phyloP scores from a whole-genome alignment of 2,797 vertebrate species.

The Pteronotus mesoamericanus region DNA sequence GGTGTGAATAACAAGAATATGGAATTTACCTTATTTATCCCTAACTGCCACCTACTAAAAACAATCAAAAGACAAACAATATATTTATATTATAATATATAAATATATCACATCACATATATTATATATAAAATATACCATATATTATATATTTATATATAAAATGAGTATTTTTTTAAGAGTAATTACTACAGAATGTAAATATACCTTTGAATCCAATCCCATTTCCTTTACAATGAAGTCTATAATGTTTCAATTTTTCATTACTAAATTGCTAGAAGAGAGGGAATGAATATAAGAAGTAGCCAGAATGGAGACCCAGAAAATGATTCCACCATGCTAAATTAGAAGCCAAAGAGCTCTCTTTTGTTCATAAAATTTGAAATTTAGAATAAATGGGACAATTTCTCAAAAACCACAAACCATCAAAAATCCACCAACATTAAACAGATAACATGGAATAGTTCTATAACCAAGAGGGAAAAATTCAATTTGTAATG shows the following conservation, averaged over 20 bases:
- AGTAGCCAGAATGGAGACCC: neutral
- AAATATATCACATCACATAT: too few species aligned
- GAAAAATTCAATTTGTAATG: neutral
- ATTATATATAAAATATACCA: neutral
- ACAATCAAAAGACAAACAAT: conserved; percentile 3
- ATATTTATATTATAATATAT: neutral
- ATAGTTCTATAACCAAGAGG: neutral
- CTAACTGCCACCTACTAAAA: conserved; percentile 64
- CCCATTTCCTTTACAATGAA: neutral
- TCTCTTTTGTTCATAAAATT: neutral
- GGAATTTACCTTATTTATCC: conserved; percentile 51
- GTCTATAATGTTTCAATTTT: neutral
- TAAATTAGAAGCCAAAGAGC: neutral
- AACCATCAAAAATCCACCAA: neutral
- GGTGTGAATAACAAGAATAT: conserved; percentile 57
- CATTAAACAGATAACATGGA: neutral
- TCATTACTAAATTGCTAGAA: neutral
- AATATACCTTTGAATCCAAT: neutral
- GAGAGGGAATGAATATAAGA: neutral
- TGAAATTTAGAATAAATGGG: neutral
- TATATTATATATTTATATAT: neutral
- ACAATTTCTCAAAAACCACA: neutral
- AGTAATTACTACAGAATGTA: conserved; percentile 10
- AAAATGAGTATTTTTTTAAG: neutral
- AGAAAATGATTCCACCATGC: neutral